Base-by-base conservation (phyloP, 2,797 vertebrate genomes). In the Lindbergichthys nudifrons region DNA sequence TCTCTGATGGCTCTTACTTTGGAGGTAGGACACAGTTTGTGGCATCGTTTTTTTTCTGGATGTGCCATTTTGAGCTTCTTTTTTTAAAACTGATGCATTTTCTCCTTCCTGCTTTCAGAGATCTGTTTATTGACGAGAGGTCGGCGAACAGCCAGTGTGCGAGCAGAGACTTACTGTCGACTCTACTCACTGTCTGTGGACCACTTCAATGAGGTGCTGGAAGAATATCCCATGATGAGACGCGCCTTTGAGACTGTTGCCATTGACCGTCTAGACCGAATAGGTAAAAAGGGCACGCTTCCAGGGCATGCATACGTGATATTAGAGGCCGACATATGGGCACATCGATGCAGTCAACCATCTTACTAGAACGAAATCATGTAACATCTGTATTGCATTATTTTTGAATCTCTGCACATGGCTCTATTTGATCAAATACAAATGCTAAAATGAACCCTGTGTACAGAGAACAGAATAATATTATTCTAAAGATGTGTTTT, bases 211-310 rank as follows among this genome's bases (percentile, higher is more conserved):
- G 97, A 98, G 91, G 97, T 97, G 81, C 93, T 98, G 80, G 97
- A 98, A 87, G 97, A 98, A 86, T 97, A 98, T 83, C 97, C 97
- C 75, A 98, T 98, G 97, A 98, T 98, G 97, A 93, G 97, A 79
- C 86, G 97, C 47, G 97, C 97, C 79, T 98, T 98, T 0, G 97
- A 98, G 92, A 98, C 97, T 0, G 97, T 98, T 32, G 97, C 97
- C 86, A 97, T 98, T 3, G 97, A 98, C 87, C 95, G 97, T n/a
- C 94, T 98, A 0, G 96, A 98, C 86, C 96, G 97, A 60, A 96
- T 98, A 53, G 97, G 96, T 98, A 94, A 73, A n/a, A 75, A 1
- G 11, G 26, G 26, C 4, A 26, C 32, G 65, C 6, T 18, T 59
- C 36, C 7, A 11, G 2, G 59, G 11, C n/a, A 36, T 10, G 3